phyloP scores from a whole-genome alignment of 2,888 invertebrate species.

The Ochropleura plecta region DNA sequence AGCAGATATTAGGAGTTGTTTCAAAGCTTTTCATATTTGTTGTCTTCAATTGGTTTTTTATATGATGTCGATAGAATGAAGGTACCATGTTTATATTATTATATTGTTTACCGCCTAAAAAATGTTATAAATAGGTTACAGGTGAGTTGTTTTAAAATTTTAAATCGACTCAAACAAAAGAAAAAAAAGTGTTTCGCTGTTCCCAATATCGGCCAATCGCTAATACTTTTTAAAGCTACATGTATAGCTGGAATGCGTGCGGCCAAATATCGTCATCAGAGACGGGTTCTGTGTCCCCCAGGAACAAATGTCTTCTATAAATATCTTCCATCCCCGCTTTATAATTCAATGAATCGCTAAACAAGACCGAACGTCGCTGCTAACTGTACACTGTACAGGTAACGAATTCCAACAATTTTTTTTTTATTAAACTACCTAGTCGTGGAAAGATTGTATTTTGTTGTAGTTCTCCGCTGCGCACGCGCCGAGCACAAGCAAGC shows the following conservation, averaged over 20 bases:
- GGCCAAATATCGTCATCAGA: not conserved
- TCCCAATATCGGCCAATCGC: not conserved
- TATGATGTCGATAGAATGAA: not conserved
- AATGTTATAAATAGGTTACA: not conserved
- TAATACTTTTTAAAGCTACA: not conserved
- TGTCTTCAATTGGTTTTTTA: not conserved
- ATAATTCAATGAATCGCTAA: conserved; percentile 35
- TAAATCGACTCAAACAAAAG: not conserved
- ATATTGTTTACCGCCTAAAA: not conserved
- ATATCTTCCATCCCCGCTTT: conserved; percentile 5
- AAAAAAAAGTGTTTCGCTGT: not conserved
- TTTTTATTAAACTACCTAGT: too few relatives aligned
- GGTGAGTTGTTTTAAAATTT: not conserved
- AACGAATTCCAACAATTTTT: not conserved
- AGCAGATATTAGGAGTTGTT: not conserved
- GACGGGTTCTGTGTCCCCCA: not conserved
- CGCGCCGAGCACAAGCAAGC: not conserved
- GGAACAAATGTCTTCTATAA: not conserved
- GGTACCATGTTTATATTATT: not conserved
- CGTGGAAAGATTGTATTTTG: conserved; percentile 15
- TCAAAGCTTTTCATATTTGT: not conserved
- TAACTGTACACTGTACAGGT: conserved; percentile 2
- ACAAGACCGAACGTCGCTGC: conserved; percentile 17
- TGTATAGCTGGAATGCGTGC: not conserved
- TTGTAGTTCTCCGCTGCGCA: not conserved